Conservation (phyloP, 2,888 invertebrate species). For the Flexamia atlantica region DNA sequence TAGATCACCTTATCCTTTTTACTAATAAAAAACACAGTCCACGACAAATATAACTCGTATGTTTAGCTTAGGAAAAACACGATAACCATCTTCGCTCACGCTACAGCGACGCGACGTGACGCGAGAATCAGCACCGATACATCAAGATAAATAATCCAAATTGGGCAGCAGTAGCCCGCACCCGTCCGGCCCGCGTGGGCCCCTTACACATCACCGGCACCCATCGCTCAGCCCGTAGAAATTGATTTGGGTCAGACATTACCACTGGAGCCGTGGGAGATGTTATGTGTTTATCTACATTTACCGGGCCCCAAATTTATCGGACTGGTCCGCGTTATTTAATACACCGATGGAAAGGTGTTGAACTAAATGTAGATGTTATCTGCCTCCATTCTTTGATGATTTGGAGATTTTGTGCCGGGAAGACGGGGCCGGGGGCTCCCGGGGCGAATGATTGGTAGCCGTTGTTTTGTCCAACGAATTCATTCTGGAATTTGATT, state of each 20-base stretch:
- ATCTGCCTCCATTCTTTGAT: constrained; percentile 24
- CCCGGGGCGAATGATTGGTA: constrained; percentile 18
- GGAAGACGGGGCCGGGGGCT: background rate
- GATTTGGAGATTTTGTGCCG: constrained; percentile 31
- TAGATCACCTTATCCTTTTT: no score
- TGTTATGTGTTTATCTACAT: constrained; percentile 19
- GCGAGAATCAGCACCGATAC: background rate
- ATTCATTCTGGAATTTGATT: constrained; percentile 34
- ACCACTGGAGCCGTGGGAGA: constrained; percentile 9
- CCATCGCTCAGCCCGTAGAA: constrained; percentile 45
- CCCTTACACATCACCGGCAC: background rate
- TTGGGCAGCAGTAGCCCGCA: background rate
- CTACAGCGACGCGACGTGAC: background rate
- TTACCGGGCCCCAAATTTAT: constrained; percentile 28
- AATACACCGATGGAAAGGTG: constrained; percentile 36
- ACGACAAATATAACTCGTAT: no score
- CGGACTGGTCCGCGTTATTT: constrained; percentile 10
- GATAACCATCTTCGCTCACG: background rate
- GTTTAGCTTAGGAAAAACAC: no score
- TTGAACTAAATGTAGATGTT: constrained; percentile 56
- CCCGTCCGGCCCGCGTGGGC: background rate
- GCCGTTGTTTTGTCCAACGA: constrained; percentile 12
- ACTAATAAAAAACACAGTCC: no score
- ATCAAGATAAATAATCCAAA: constrained; percentile 39
- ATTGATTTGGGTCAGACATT: constrained; percentile 55